phyloP scores from a whole-genome alignment of 2,113 vertebrate species.

The Platycercus adscitus region DNA sequence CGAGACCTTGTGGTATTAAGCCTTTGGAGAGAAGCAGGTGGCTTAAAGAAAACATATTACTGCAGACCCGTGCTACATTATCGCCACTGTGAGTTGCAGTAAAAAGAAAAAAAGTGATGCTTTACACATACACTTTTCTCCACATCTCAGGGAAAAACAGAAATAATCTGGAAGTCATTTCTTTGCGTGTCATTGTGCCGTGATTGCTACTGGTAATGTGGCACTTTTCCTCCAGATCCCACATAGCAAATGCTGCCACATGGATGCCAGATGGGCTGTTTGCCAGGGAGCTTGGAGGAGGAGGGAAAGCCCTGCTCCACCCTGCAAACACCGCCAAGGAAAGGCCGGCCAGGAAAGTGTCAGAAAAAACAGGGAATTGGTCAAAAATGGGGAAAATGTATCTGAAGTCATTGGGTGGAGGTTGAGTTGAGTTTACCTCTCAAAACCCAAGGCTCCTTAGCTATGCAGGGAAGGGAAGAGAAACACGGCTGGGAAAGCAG shows the following conservation, averaged over 20 bases:
- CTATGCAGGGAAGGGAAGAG: background rate
- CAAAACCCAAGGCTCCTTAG: background rate
- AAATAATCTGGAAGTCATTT: constrained; percentile 32
- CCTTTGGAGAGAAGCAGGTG: background rate
- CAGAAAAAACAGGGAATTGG: background rate
- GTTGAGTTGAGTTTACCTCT: rapidly evolving
- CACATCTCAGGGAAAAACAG: background rate
- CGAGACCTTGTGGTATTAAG: background rate
- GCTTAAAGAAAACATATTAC: background rate
- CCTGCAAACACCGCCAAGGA: rapidly evolving
- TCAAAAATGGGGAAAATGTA: background rate
- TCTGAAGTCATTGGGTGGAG: background rate
- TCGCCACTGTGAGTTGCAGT: background rate
- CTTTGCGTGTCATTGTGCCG: background rate
- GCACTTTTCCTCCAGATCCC: constrained; percentile 30
- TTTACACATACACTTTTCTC: background rate
- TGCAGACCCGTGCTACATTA: background rate
- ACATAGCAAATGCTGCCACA: background rate
- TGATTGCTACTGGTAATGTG: constrained; percentile 29
- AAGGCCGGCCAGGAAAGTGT: background rate
- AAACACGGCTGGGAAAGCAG: rapidly evolving
- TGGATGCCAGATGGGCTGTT: constrained; percentile 56
- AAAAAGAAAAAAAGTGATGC: background rate
- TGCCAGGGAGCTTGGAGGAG: constrained; percentile 18
- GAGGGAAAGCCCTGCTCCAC: background rate